A percentile compares a stretch with the other conserved stretches of the same genome.
Evolutionary conservation across 2,113 vertebrate genomes (phyloP).

Genomic region (Phalacrocorax pelagicus): DNA sequence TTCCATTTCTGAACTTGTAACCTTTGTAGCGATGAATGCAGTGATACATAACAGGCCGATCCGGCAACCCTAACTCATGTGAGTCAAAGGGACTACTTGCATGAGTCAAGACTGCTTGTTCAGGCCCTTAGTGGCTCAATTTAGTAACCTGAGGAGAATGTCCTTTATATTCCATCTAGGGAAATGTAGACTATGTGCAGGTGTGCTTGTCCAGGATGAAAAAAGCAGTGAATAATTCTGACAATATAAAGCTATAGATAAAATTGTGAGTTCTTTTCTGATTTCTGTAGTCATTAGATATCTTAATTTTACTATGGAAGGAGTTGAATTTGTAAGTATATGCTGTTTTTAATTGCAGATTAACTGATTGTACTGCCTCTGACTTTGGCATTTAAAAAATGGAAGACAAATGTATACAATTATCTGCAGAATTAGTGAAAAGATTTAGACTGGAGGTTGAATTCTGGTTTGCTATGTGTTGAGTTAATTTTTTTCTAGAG

Average conservation of each 20-base stretch:
- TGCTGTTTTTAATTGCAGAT: constrained; percentile 9
- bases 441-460: background rate
- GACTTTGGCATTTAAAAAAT: background rate
- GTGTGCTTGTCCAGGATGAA: background rate
- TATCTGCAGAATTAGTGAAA: background rate
- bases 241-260: constrained; percentile 38
- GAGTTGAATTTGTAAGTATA: background rate
- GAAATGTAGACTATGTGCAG: background rate
- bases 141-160: background rate
- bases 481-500: background rate
- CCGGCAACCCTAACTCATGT: background rate
- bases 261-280: constrained; percentile 30
- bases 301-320: constrained; percentile 49
- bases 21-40: background rate
- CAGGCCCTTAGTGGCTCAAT: background rate
- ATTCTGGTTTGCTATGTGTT: background rate
- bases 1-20: background rate
- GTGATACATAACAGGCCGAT: background rate
- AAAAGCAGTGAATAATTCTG: constrained; percentile 21
- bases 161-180: background rate
- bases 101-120: background rate
- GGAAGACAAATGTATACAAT: background rate
- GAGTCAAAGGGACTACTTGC: background rate
- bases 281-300: constrained; percentile 35
- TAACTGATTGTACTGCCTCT: background rate